Evolutionary conservation across 2,888 invertebrate genomes (phyloP).

Genomic region (Poecilobothrus nobilitatus): DNA sequence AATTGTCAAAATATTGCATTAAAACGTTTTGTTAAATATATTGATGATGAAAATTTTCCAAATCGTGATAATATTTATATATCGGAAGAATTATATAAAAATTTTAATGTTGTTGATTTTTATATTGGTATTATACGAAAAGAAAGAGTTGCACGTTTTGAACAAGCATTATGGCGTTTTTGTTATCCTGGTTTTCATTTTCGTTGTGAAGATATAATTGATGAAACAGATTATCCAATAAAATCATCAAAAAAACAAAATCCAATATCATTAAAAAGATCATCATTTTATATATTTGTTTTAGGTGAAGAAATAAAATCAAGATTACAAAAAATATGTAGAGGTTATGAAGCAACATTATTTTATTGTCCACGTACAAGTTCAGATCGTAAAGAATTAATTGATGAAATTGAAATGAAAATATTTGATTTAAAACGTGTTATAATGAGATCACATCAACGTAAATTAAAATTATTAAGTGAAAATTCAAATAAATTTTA

Average conservation of each 20-base stretch:
- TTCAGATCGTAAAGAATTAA: constrained; percentile 62
- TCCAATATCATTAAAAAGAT: constrained; percentile 51
- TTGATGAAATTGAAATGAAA: constrained; percentile 62
- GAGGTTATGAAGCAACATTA: constrained; percentile 71
- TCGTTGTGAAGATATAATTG: constrained; percentile 80
- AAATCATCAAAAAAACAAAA: constrained; percentile 10
- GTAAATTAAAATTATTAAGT: constrained; percentile 60
- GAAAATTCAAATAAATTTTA: constrained; percentile 35
- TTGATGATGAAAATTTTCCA: no score
- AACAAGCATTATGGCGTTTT: constrained; percentile 91
- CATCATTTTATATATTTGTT: constrained; percentile 66
- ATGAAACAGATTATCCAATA: constrained; percentile 65
- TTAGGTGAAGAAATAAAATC: constrained; percentile 70
- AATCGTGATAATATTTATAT: no score
- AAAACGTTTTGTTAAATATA: no score
- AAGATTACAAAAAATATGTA: constrained; percentile 73
- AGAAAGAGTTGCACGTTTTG: constrained; percentile 85
- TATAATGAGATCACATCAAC: constrained; percentile 65
- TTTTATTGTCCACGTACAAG: constrained; percentile 75
- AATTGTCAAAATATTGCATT: no score
- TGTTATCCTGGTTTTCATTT: constrained; percentile 92
- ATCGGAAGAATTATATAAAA: no score
- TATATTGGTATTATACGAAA: constrained; percentile 90
- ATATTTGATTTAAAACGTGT: constrained; percentile 66
- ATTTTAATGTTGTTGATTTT: constrained; percentile 52